phyloP scores from a whole-genome alignment of 2,888 invertebrate genomes.

The Cerceris rybyensis region DNA sequence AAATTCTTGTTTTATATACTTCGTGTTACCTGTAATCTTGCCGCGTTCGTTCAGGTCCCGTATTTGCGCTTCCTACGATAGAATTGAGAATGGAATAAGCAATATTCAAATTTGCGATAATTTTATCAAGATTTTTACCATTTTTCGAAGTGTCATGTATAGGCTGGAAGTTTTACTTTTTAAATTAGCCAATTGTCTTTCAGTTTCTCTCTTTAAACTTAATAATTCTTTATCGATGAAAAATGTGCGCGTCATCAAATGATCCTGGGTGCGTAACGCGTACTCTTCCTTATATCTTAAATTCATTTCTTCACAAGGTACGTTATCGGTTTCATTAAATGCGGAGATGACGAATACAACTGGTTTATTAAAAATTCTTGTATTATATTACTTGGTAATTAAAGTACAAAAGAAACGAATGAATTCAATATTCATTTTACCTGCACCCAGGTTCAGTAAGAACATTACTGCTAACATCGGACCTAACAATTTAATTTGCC shows the following conservation, averaged over 20 bases:
- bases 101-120: not conserved
- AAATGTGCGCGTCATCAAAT: not conserved
- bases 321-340: not conserved
- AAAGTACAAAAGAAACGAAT: not conserved
- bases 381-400: not conserved
- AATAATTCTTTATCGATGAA: constrained; percentile 58
- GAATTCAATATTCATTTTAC: not conserved
- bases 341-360: not conserved
- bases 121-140: constrained; percentile 58
- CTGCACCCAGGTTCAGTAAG: not conserved
- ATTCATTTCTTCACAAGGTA: not conserved
- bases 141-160: constrained; percentile 60
- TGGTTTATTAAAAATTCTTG: not conserved
- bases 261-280: not conserved
- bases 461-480: not conserved
- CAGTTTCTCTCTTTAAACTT: constrained; percentile 56
- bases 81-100: not conserved
- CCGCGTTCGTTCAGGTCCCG: not conserved
- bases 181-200: constrained; percentile 16
- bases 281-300: not conserved
- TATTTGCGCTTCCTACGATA: not conserved
- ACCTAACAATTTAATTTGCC: constrained; percentile 25
- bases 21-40: not conserved
- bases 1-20: not conserved
- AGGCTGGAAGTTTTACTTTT: constrained; percentile 60